Conservation (phyloP, 2,797 vertebrate species). For the Etheostoma nigrum region DNA sequence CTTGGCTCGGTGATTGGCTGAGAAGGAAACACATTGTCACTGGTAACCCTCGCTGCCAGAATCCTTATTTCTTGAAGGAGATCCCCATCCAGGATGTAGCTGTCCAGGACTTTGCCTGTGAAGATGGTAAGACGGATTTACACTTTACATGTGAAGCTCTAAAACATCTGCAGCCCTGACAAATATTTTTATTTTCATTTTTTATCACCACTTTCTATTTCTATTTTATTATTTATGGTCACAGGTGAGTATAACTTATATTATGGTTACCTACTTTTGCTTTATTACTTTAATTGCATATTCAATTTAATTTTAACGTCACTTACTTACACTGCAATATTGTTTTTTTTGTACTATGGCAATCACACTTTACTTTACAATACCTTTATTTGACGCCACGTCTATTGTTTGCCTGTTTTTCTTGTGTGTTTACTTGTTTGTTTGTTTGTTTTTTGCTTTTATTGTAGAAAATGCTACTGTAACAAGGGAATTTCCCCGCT, state of each 20-base stretch:
- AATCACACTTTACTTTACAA: too few species aligned
- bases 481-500: too few species aligned
- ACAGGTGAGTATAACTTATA: too few species aligned
- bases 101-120: slow-evolving; percentile 97
- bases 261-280: too few species aligned
- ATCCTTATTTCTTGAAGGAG: slow-evolving; percentile 97
- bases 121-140: slow-evolving; percentile 88
- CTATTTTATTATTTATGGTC: too few species aligned
- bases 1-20: slow-evolving; percentile 97
- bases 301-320: too few species aligned
- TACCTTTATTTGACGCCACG: too few species aligned
- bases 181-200: not conserved
- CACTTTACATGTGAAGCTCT: not conserved
- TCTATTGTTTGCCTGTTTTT: not conserved
- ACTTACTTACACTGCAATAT: too few species aligned
- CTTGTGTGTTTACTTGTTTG: too few species aligned
- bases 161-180: not conserved
- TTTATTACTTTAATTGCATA: not conserved
- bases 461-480: too few species aligned
- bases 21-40: slow-evolving; percentile 97
- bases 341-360: too few species aligned
- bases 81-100: slow-evolving; percentile 99
- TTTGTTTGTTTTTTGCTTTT: too few species aligned
- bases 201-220: not conserved
- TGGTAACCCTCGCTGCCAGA: slow-evolving; percentile 98